These are phyloP conservation scores for Diglossa cyanea DNA, from an alignment of 2,797 vertebrate species.

Conservation along the genomic window DNA sequence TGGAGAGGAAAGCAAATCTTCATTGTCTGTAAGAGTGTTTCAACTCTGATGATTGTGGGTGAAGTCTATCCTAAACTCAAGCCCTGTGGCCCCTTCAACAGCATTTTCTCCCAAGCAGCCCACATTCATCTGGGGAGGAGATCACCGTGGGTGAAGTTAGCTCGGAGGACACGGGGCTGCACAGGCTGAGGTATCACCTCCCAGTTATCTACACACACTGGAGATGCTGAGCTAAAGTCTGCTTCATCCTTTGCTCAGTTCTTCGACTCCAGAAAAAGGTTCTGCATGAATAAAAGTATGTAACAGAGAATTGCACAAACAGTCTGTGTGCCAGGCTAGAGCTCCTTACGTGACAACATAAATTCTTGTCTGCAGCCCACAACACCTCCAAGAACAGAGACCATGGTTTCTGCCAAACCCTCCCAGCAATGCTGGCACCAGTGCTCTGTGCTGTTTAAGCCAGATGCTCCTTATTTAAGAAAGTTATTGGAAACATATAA, in stretches of 20 bases:
- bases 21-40: background rate
- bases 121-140: background rate
- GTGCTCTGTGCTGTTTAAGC: background rate
- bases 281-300: background rate
- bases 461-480: constrained; percentile 39
- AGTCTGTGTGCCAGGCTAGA: background rate
- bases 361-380: background rate
- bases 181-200: background rate
- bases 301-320: background rate
- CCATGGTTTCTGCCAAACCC: background rate
- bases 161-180: accelerated
- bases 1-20: background rate
- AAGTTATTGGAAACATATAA: background rate
- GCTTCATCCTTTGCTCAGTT: background rate
- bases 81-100: background rate
- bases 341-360: background rate
- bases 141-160: background rate
- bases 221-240: background rate
- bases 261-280: background rate
- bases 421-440: background rate
- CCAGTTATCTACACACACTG: background rate
- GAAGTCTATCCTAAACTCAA: background rate
- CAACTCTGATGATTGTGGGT: accelerated
- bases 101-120: background rate
- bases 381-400: background rate